Percentiles rank a stretch among this genome's conserved stretches.
Evolutionary conservation across 2,113 vertebrate genomes (phyloP).

Genomic region (Lutjanus erythropterus): DNA sequence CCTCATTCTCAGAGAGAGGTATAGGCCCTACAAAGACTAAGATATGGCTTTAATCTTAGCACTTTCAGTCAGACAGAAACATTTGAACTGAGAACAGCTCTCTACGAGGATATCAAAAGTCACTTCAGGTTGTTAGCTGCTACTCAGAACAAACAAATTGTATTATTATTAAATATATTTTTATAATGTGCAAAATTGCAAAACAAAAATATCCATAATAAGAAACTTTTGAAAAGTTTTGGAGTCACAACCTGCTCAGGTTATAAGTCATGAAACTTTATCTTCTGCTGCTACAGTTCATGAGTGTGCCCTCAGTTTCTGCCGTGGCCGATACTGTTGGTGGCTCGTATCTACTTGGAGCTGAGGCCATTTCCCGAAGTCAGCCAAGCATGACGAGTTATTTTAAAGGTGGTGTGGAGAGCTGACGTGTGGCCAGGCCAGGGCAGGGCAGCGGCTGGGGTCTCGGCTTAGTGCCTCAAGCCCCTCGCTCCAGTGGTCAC

Average conservation of each 20-base stretch:
- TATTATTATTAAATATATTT: conserved; percentile 21
- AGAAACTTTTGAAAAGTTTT: conserved; percentile 17
- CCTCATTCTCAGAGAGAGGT: conserved; percentile 65
- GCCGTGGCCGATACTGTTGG: conserved; percentile 10
- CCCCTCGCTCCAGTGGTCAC: conserved; percentile 75
- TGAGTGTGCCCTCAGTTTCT: conserved; percentile 13
- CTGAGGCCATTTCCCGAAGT: conserved; percentile 61
- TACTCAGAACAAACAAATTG: conserved; percentile 65
- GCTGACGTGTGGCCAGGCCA: conserved; percentile 77
- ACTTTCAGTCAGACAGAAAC: conserved; percentile 57
- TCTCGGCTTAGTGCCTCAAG: conserved; percentile 75
- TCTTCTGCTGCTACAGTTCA: conserved; percentile 8
- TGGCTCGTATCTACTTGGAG: conserved; percentile 29
- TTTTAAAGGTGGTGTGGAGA: conserved; percentile 81
- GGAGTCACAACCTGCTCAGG: not conserved
- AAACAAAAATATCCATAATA: conserved; percentile 12
- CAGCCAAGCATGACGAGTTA: conserved; percentile 74
- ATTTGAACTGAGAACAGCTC: conserved; percentile 61
- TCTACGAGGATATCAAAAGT: conserved; percentile 53
- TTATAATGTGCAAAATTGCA: conserved; percentile 9
- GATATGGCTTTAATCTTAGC: conserved; percentile 81
- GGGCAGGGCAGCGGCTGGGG: conserved; percentile 64
- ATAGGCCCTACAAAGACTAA: conserved; percentile 70
- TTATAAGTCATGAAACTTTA: conserved; percentile 21
- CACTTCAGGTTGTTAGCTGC: conserved; percentile 52